phyloP scores from a whole-genome alignment of 1,140 invertebrate species.

The Pteromalus puparum region DNA sequence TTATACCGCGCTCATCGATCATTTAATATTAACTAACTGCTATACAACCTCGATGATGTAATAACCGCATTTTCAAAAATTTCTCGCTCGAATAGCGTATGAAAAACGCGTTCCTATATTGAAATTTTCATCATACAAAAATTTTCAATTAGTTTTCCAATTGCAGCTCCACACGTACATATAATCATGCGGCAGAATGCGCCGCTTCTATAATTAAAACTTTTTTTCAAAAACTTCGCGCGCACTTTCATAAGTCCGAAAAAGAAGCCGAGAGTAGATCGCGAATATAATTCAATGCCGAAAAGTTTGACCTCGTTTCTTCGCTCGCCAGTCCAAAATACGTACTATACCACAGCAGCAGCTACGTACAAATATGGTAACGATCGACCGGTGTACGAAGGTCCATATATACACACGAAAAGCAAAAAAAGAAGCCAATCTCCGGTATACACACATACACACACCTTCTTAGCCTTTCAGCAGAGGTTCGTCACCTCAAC shows the following conservation, averaged over 20 bases:
- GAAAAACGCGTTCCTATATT: too few species aligned
- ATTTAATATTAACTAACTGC: too few species aligned
- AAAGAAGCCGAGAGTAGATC: not conserved
- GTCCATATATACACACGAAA: not conserved
- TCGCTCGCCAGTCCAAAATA: not conserved
- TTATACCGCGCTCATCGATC: too few species aligned
- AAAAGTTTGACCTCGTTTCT: not conserved
- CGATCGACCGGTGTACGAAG: not conserved
- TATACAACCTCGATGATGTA: too few species aligned
- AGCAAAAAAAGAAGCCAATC: not conserved
- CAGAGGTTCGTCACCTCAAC: not conserved
- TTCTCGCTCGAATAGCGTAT: too few species aligned
- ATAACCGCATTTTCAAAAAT: too few species aligned
- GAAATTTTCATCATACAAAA: not conserved
- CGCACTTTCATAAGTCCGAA: not conserved
- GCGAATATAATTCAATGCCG: conserved; percentile 1
- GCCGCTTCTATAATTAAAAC: not conserved
- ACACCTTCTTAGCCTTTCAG: too few species aligned
- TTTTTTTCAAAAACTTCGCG: not conserved
- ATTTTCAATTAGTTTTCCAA: not conserved
- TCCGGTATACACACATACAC: not conserved
- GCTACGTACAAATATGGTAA: not conserved
- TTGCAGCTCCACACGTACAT: not conserved
- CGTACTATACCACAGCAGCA: not conserved
- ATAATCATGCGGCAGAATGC: not conserved